Conservation (phyloP, 2,113 vertebrate genomes). For the Noctilio leporinus region DNA sequence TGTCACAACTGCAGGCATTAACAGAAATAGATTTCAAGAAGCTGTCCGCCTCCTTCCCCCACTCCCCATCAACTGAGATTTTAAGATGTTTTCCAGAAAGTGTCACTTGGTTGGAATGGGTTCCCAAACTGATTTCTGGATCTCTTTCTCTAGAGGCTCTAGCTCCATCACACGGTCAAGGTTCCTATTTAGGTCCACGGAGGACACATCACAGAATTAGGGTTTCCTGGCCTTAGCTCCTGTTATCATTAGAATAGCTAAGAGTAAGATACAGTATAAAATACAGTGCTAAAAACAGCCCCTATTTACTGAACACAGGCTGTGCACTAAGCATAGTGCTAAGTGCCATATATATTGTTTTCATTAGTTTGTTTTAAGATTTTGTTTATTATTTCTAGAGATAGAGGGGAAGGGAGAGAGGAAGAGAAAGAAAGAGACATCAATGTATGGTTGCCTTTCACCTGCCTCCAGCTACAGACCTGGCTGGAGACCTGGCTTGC, state of each 20-base stretch:
- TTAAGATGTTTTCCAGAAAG: neutral
- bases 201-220: neutral
- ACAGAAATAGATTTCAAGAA: neutral
- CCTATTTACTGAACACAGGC: neutral
- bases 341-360: neutral
- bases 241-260: neutral
- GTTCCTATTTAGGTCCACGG: neutral
- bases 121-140: neutral
- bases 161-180: neutral
- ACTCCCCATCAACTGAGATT: neutral
- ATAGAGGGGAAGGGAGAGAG: too few relatives aligned
- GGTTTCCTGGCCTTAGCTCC: neutral
- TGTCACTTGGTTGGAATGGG: neutral
- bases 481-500: too few relatives aligned
- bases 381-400: too few relatives aligned
- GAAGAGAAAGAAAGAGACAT: too few relatives aligned
- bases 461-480: too few relatives aligned
- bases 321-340: neutral
- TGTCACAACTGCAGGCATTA: neutral
- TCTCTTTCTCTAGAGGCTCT: neutral
- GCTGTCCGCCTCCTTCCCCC: neutral
- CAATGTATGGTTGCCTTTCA: too few relatives aligned
- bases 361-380: too few relatives aligned
- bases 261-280: neutral
- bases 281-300: neutral